Evolutionary conservation across 2,797 vertebrate species (phyloP), one percentile per base, ranked within the genome.

Genomic region (Intellagama lesueurii): DNA sequence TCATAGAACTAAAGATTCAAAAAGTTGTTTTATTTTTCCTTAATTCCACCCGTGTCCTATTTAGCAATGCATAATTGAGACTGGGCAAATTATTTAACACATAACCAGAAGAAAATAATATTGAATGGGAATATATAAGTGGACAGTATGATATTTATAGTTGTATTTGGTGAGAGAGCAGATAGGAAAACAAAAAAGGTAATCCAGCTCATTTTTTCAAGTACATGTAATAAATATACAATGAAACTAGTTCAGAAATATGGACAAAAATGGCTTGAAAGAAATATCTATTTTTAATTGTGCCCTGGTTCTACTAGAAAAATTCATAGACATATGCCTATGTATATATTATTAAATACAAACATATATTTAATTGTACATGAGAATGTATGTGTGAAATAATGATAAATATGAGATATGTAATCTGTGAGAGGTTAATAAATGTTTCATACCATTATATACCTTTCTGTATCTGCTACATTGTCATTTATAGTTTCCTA

Each of bases 1-100:
- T 94, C 94, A 93, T 93, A 94, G 93, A 96, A 95, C 94, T 93
- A 56, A 96, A 94, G 90, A 94, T 91, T 88, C 93, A 85, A 73
- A 80, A 94, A 91, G 88, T 90, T 92, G 72, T 44, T 66, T 94
- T 87, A n/a, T 70, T 17, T 91, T 91, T 90, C 92, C 30, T 93
- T 47, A 94, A 81, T 91, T 85, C 17, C 1, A 7, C 88, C 92
- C 85, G 32, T 95, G 60, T 91, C 68, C 16, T 90, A 86, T 87
- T 92, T 75, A 85, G 3, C 30, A 89, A 82, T 84, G 87, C 92
- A 89, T 95, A 90, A 87, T 90, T 1, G 0, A 82, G 91, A 73
- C 90, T 87, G 52, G 24, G 82, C 72, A 79, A 56, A 86, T 30
- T 32, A 2, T 88, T 85, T 94, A 89, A 89, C 14, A 93, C 60